Conservation (phyloP, 1,140 invertebrate genomes). For the Myzus persicae region DNA sequence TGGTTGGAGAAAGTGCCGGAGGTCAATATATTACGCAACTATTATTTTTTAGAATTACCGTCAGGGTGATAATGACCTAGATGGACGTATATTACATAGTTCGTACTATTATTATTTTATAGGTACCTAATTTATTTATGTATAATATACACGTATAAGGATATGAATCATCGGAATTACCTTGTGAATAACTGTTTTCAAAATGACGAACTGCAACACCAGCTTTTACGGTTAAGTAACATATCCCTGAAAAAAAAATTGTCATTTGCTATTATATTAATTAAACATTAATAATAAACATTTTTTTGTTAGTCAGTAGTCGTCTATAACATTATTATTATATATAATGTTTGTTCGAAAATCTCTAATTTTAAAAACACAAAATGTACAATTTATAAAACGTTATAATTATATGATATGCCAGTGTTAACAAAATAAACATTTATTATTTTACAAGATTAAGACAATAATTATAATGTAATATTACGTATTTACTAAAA, state of each 20-base stretch:
- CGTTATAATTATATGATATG: too few species aligned
- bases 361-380: too few species aligned
- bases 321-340: not conserved
- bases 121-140: not conserved
- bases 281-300: not conserved
- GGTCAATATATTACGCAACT: conserved; percentile 10
- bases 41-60: conserved; percentile 20
- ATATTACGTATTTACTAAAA: too few species aligned
- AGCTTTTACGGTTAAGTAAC: conserved; percentile 38
- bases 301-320: not conserved
- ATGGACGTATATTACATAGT: not conserved
- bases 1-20: conserved; percentile 18
- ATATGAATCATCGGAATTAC: conserved; percentile 45
- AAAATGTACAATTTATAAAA: too few species aligned
- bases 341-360: too few species aligned
- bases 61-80: conserved; percentile 35
- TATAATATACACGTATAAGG: not conserved
- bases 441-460: too few species aligned
- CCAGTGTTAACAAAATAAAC: too few species aligned
- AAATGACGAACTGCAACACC: conserved; percentile 22
- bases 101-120: not conserved
- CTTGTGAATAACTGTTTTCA: conserved; percentile 40
- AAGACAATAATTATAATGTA: too few species aligned
- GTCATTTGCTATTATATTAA: not conserved
- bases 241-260: conserved; percentile 43